Percentiles rank a stretch among this genome's conserved stretches.
Evolutionary conservation across 2,888 invertebrate genomes (phyloP).

Genomic region (Leptinotarsa haldemani): DNA sequence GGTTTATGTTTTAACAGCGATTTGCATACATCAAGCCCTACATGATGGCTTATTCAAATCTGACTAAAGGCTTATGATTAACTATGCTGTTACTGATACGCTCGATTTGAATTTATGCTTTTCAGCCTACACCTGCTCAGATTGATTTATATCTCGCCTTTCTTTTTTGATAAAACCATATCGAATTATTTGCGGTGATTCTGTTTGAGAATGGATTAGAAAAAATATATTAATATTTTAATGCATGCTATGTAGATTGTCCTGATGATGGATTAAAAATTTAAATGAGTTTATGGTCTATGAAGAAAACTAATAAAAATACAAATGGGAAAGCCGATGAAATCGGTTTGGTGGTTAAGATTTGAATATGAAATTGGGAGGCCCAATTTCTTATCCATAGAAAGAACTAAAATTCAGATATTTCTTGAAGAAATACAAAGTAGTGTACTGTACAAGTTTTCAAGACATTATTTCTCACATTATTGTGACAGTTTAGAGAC

Average conservation of each 20-base stretch:
- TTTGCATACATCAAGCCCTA: slow-evolving; percentile 40
- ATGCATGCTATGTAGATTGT: slow-evolving; percentile 9
- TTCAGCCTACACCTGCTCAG: slow-evolving; percentile 51
- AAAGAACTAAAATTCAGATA: too few species aligned
- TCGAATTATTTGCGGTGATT: slow-evolving; percentile 45
- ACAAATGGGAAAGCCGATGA: too few species aligned
- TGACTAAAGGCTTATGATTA: slow-evolving; percentile 51
- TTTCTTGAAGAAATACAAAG: too few species aligned
- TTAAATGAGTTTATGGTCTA: not conserved
- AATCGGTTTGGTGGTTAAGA: too few species aligned
- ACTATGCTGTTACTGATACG: slow-evolving; percentile 47
- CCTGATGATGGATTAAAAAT: not conserved
- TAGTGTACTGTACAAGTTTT: too few species aligned
- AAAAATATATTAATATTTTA: slow-evolving; percentile 38
- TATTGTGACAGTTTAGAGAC: too few species aligned
- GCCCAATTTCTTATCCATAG: too few species aligned
- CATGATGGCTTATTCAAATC: slow-evolving; percentile 49
- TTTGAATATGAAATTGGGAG: too few species aligned
- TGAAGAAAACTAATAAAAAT: not conserved
- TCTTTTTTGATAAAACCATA: slow-evolving; percentile 44
- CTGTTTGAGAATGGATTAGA: slow-evolving; percentile 43
- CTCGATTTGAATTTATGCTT: slow-evolving; percentile 50
- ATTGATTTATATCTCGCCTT: slow-evolving; percentile 46
- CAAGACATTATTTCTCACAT: too few species aligned
- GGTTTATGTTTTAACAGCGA: slow-evolving; percentile 29